Percentiles rank a stretch among this genome's conserved stretches.
phyloP scores from a whole-genome alignment of 2,888 invertebrate genomes.

The Smittia aterrima region DNA sequence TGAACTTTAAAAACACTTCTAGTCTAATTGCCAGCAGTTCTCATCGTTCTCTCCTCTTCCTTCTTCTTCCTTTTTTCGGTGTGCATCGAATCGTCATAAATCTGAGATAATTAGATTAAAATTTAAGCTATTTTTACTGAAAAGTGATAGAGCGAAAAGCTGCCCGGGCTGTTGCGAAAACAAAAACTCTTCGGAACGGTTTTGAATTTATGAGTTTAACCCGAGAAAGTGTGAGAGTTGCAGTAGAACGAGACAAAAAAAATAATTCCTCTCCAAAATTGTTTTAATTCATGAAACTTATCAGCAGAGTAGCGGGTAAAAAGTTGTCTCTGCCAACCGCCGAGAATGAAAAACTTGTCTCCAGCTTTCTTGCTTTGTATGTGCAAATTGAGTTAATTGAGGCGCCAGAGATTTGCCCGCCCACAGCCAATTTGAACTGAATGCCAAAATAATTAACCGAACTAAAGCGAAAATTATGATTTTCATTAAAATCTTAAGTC shows the following conservation, averaged over 20 bases:
- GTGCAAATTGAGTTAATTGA: conserved; percentile 3
- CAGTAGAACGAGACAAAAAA: background rate
- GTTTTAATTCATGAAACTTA: background rate
- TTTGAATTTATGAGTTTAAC: conserved; percentile 2
- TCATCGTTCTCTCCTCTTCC: background rate
- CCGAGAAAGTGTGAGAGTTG: background rate
- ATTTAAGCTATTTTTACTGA: background rate
- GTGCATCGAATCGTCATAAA: conserved; percentile 16
- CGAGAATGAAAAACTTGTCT: background rate
- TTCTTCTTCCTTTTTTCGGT: too few species aligned
- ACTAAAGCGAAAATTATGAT: background rate
- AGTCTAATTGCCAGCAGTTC: conserved; percentile 28
- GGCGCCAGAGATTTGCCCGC: background rate
- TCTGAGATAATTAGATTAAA: conserved; percentile 37
- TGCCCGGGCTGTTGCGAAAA: background rate
- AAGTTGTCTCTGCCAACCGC: background rate
- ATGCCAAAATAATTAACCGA: background rate
- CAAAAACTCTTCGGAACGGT: background rate
- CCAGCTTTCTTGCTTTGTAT: background rate
- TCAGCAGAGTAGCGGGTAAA: background rate
- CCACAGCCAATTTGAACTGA: background rate
- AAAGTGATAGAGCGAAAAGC: background rate
- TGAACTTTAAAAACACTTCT: background rate
- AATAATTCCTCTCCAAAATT: background rate
- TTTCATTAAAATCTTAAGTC: too few species aligned